These are phyloP conservation scores for Piscicola geometra DNA, from an alignment of 2,888 invertebrate genomes.

Conservation along the genomic window DNA sequence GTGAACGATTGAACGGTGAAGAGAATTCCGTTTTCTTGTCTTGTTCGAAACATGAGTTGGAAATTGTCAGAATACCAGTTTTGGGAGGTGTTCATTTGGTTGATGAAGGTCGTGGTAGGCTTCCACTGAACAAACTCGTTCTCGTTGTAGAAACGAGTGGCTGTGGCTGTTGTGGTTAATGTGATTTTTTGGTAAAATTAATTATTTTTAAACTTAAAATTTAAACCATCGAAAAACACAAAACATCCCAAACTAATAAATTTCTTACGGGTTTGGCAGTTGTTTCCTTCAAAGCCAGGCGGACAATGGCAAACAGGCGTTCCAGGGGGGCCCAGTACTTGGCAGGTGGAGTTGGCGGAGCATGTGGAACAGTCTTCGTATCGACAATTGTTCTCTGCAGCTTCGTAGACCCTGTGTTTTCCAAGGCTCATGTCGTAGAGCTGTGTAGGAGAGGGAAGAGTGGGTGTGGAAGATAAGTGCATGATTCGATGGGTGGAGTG, in stretches of 20 bases:
- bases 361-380: conserved; percentile 59
- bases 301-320: conserved; percentile 74
- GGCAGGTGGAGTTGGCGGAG: conserved; percentile 68
- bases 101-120: conserved; percentile 24
- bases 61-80: conserved; percentile 57
- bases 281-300: conserved; percentile 82
- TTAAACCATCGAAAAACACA: neutral
- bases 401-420: conserved; percentile 67
- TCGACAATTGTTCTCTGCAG: conserved; percentile 78
- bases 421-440: conserved; percentile 74
- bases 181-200: neutral
- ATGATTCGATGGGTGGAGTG: too few relatives aligned
- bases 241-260: neutral
- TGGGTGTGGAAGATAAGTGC: too few relatives aligned
- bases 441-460: conserved; percentile 53
- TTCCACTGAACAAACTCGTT: conserved; percentile 28
- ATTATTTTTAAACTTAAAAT: neutral
- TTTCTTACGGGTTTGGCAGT: conserved; percentile 54
- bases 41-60: conserved; percentile 84
- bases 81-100: conserved; percentile 47
- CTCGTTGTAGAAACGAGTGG: conserved; percentile 67
- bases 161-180: conserved; percentile 46
- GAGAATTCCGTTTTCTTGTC: conserved; percentile 85
- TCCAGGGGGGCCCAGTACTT: conserved; percentile 62
- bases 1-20: conserved; percentile 64